Evolutionary conservation across 2,113 vertebrate species (phyloP), one percentile per base, ranked within the genome.

Genomic region (Myiagra hebetior): DNA sequence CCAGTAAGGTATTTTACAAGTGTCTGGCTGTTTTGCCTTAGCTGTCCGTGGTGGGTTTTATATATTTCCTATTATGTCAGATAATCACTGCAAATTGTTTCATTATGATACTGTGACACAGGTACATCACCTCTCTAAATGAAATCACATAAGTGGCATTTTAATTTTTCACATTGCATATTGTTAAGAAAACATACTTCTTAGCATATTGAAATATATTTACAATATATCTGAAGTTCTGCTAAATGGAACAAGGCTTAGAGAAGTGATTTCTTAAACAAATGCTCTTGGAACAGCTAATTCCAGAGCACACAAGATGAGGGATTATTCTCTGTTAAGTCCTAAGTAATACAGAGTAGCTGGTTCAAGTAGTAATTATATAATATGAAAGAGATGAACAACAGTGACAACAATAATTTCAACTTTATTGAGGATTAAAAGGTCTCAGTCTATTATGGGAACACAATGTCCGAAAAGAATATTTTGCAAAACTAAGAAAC

Each of bases 251-350:
- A 94, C 84, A 82, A 91, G 84, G 53, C 84, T 96, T 95, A 96
- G 87, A 92, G 47, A 75, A 92, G 65, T 65, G 57, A 96, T 96
- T 95, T 96, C 87, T 95, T 93, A 96, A 95, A 97, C 84, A 95
- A 95, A 91, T 89, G 89, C 81, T 95, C 87, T 93, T 94, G 91
- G 79, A 96, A 94, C 89, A 91, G 94, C 95, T 96, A 97, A 97
- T 96, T 96, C 94, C 95, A 93, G 93, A 93, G 87, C 67, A 95
- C 88, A 90, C 73, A 92, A 85, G 50, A 95, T 79, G 91, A 96
- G 70, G 87, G 94, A 97, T 96, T 95, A 96, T 85, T 95, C 82
- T 90, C 91, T 81, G 68, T 81, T 97, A 97, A 96, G 1, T 87
- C 94, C 85, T 79, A 94, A 94, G 74, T 94, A 95, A 97, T 79